A percentile compares a stretch with the other conserved stretches of the same genome.
These are phyloP conservation scores for Rhynchotus rufescens DNA, from an alignment of 2,797 vertebrate genomes.

Conservation along the genomic window DNA sequence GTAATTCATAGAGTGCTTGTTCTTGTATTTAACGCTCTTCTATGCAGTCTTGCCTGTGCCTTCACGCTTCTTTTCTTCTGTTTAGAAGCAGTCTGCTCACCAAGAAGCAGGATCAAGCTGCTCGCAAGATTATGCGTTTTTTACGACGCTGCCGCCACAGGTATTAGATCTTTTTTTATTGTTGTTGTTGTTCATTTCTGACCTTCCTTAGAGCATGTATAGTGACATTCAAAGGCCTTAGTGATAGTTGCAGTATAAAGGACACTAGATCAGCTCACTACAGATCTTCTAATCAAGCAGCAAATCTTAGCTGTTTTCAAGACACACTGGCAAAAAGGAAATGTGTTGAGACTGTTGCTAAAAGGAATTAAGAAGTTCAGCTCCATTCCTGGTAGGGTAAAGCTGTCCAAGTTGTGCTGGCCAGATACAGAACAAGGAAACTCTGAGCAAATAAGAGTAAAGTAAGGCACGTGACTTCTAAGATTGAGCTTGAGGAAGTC, in stretches of 20 bases:
- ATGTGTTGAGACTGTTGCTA: neutral
- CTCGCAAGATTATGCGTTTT: slow-evolving; percentile 99
- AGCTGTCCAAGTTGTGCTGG: neutral
- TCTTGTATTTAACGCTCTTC: neutral
- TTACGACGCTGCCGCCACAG: slow-evolving; percentile 98
- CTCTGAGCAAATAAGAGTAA: neutral
- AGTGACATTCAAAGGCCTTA: neutral
- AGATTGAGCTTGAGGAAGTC: neutral
- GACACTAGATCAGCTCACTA: neutral
- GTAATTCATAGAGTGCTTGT: neutral
- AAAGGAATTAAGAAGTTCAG: neutral
- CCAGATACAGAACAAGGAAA: neutral
- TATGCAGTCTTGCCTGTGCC: neutral
- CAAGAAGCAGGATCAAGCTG: slow-evolving; percentile 99
- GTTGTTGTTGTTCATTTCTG: neutral
- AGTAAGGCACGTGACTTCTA: neutral
- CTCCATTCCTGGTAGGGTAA: neutral
- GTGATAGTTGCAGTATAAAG: neutral
- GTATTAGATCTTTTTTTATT: slow-evolving; percentile 68
- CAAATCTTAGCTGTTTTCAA: neutral
- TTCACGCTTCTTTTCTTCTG: slow-evolving; percentile 16
- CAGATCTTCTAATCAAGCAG: neutral
- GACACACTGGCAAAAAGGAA: neutral
- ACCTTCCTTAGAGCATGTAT: neutral
- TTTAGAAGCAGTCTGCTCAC: slow-evolving; percentile 96